Evolutionary conservation across 2,797 vertebrate species (phyloP).

Genomic region (Acanthurus tractus): DNA sequence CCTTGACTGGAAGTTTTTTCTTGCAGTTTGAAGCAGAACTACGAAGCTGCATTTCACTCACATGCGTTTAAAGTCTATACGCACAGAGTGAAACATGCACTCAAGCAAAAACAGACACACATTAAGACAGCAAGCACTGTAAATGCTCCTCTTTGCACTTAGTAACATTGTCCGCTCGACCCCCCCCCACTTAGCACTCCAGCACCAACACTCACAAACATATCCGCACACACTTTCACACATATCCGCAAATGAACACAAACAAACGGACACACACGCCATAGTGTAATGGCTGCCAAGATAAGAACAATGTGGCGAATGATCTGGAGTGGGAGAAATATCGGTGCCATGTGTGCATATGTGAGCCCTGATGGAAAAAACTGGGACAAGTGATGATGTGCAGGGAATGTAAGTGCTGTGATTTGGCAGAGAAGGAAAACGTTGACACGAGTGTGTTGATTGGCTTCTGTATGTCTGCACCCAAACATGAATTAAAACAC

Average conservation of each 20-base stretch:
- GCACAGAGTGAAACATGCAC: background rate
- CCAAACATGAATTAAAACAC: slow-evolving; percentile 14
- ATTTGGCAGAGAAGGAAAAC: slow-evolving; percentile 15
- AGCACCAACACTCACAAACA: slow-evolving; percentile 74
- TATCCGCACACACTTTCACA: slow-evolving; percentile 79
- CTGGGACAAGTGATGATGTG: slow-evolving; percentile 30
- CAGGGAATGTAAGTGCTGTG: slow-evolving; percentile 10
- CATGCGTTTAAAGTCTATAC: background rate
- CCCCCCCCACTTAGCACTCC: slow-evolving; percentile 63
- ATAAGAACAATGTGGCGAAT: slow-evolving; percentile 77
- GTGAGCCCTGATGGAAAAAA: slow-evolving; percentile 46
- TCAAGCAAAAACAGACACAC: slow-evolving; percentile 22
- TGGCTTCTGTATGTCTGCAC: background rate
- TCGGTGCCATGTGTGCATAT: slow-evolving; percentile 26
- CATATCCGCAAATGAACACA: slow-evolving; percentile 69
- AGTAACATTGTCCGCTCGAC: slow-evolving; percentile 24
- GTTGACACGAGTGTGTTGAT: slow-evolving; percentile 7
- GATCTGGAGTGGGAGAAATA: slow-evolving; percentile 58
- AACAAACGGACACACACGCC: slow-evolving; percentile 74
- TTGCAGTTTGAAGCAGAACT: slow-evolving; percentile 36
- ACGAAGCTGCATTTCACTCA: slow-evolving; percentile 34
- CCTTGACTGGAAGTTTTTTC: slow-evolving; percentile 42
- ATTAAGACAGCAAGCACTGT: slow-evolving; percentile 12
- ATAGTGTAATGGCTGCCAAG: slow-evolving; percentile 67
- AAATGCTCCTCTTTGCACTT: slow-evolving; percentile 41